Base-by-base conservation (phyloP, 1,140 invertebrate genomes). In the Drosophila serrata region DNA sequence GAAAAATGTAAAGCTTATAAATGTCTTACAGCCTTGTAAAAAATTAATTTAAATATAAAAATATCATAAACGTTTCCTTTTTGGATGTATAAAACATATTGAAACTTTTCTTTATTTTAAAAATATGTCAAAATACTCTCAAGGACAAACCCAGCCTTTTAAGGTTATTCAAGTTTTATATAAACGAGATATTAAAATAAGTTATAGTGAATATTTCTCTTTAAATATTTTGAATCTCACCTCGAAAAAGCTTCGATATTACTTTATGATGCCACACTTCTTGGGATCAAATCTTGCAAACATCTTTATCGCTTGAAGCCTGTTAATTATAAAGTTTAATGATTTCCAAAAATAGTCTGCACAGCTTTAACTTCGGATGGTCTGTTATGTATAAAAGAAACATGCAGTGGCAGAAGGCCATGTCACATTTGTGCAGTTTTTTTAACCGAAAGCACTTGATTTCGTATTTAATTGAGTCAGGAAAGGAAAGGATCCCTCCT, bases 171-270 rank as follows among this genome's bases (percentile, higher is more conserved):
- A n/a, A n/a, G n/a, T n/a, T n/a, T n/a, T n/a, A n/a, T n/a, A n/a
- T n/a, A n/a, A n/a, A n/a, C n/a, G n/a, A n/a, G n/a, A n/a, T n/a
- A n/a, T n/a, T n/a, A n/a, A n/a, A n/a, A n/a, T n/a, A n/a, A 45
- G 11, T 13, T 51, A 13, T 8, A 19, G 3, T 24, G 0, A 0
- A 4, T 17, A 17, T 3, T 9, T 35, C 7, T 1, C 2, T 9
- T 22, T 9, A 53, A 1, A 15, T 15, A 22, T 6, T 53, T 22
- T 35, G 4, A 53, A 53, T 53, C 31, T 53, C 49, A 53, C 17
- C 49, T 53, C 49, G 31, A 35, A 35, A 51, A 53, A 35, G 49
- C 49, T 53, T 35, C 7, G 7, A 53, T 53, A 22, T 35, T 35
- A 9, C 4, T 11, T 53, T 53, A 53, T 22, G 8, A 53, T 9